Conservation (phyloP, 2,797 vertebrate genomes). For the Anabacerthia variegaticeps region DNA sequence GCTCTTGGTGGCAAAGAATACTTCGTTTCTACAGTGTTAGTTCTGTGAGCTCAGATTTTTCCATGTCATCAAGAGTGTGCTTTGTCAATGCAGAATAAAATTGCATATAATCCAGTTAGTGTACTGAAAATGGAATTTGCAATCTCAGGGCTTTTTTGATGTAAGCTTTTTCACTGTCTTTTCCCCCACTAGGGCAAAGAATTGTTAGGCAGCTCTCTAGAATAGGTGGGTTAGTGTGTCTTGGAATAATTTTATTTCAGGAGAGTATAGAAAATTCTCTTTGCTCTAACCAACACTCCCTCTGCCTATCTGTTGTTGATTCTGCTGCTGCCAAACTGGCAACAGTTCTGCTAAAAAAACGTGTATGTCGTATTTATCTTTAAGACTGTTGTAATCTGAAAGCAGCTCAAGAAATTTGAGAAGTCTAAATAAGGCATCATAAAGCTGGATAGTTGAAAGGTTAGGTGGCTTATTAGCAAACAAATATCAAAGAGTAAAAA, state of each 20-base stretch:
- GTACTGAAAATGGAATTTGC: background rate
- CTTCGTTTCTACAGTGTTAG: background rate
- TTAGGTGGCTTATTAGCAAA: constrained; percentile 50
- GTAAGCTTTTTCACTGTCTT: background rate
- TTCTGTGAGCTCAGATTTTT: background rate
- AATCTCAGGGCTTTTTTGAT: background rate
- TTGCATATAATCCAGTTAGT: background rate
- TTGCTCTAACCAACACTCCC: background rate
- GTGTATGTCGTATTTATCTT: constrained; percentile 64
- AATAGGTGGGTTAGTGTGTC: background rate
- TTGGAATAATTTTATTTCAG: background rate
- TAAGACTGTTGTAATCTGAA: constrained; percentile 73
- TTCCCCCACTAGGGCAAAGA: background rate
- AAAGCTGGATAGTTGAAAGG: constrained; percentile 46
- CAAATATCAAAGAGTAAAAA: constrained; percentile 27
- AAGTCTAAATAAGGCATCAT: constrained; percentile 66
- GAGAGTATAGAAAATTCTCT: background rate
- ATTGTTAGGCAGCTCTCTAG: background rate
- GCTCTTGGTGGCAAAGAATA: background rate
- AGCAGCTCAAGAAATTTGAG: constrained; percentile 67
- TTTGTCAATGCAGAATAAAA: background rate
- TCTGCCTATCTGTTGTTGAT: background rate
- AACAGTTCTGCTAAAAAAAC: constrained; percentile 39
- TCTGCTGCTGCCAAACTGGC: constrained; percentile 13
- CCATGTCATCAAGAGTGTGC: background rate